Conservation (phyloP, 2,113 vertebrate species). For the Hippocampus zosterae region DNA sequence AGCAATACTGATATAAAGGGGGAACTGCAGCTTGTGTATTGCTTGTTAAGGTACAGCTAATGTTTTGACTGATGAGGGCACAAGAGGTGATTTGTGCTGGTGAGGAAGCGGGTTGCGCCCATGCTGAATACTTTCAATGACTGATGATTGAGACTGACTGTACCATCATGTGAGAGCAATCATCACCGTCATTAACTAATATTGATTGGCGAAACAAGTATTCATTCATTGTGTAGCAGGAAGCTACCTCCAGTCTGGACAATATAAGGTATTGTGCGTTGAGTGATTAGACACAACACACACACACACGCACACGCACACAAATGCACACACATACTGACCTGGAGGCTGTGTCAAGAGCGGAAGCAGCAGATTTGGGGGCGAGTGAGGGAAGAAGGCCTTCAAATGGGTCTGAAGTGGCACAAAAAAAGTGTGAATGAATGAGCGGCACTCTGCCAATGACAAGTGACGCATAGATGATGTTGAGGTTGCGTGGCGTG, state of each 20-base stretch:
- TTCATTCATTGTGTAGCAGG: conserved; percentile 28
- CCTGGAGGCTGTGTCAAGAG: conserved; percentile 77
- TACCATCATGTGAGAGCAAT: conserved; percentile 9
- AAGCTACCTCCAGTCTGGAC: conserved; percentile 36
- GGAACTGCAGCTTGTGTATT: background rate
- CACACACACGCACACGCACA: background rate
- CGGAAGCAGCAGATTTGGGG: conserved; percentile 68
- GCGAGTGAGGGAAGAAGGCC: conserved; percentile 78
- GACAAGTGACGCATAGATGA: conserved; percentile 52
- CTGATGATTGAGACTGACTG: background rate
- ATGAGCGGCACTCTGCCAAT: conserved; percentile 35
- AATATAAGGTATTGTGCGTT: conserved; percentile 33
- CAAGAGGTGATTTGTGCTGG: background rate
- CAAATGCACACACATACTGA: conserved; percentile 55
- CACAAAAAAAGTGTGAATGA: conserved; percentile 38
- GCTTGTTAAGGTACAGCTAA: background rate
- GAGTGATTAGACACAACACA: background rate
- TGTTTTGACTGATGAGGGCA: background rate
- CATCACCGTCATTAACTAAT: conserved; percentile 19
- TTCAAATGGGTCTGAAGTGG: conserved; percentile 78
- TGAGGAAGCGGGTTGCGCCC: background rate
- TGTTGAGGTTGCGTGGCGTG: conserved; percentile 43
- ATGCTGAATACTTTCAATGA: background rate
- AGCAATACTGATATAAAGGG: background rate
- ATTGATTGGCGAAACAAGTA: conserved; percentile 33